These are phyloP conservation scores for Thereva unica DNA, from an alignment of 2,888 invertebrate species.

Conservation along the genomic window DNA sequence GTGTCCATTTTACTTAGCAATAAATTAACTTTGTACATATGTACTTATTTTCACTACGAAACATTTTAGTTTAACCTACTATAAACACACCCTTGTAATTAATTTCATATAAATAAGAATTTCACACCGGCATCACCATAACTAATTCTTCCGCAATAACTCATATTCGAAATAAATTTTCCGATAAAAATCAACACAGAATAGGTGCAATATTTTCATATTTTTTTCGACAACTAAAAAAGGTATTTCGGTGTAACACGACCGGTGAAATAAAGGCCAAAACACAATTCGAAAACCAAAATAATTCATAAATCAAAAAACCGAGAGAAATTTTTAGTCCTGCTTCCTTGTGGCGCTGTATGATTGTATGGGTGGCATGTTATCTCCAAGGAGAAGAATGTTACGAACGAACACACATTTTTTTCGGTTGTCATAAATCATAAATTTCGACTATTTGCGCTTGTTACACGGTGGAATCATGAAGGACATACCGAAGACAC, in stretches of 20 bases:
- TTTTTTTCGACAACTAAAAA: neutral
- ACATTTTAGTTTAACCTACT: too few relatives aligned
- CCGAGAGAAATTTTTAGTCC: conserved; percentile 20
- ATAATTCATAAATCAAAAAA: conserved; percentile 43
- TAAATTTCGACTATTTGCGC: conserved; percentile 34
- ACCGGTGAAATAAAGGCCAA: conserved; percentile 34
- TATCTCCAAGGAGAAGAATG: conserved; percentile 30
- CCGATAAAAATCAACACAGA: neutral
- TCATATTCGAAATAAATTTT: neutral
- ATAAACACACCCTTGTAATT: too few relatives aligned
- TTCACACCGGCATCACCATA: too few relatives aligned
- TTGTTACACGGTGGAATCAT: conserved; percentile 34
- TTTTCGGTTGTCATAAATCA: conserved; percentile 32
- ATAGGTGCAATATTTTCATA: neutral
- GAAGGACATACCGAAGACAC: conserved; percentile 14
- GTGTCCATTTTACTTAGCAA: too few relatives aligned
- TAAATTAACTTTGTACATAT: too few relatives aligned
- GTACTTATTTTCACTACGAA: too few relatives aligned
- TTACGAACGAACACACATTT: conserved; percentile 5
- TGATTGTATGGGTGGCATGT: conserved; percentile 26
- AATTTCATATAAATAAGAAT: too few relatives aligned
- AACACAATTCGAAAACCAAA: conserved; percentile 39
- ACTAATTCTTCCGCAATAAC: too few relatives aligned
- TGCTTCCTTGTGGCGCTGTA: conserved; percentile 18
- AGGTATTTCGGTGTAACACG: conserved; percentile 8